Percentiles rank a stretch among this genome's conserved stretches.
Evolutionary conservation across 2,888 invertebrate genomes (phyloP).

Genomic region (Trichopoda pennipes): DNA sequence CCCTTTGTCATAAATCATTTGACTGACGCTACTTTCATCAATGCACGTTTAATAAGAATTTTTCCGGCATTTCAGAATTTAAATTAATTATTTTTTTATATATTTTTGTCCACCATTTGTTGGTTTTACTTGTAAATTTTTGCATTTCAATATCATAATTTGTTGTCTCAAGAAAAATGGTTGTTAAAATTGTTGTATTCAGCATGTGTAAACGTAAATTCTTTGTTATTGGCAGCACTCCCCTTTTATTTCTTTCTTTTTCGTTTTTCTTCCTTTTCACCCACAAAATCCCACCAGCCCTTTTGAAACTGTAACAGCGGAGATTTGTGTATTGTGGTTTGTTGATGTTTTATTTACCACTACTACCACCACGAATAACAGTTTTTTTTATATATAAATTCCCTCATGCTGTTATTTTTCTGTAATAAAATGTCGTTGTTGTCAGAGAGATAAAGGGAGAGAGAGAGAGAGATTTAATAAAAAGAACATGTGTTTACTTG

Average conservation of each 20-base stretch:
- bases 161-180: not conserved
- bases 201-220: constrained; percentile 49
- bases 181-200: constrained; percentile 9
- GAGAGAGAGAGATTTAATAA: not conserved
- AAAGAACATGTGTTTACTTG: not conserved
- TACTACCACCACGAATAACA: not conserved
- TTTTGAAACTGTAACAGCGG: not conserved
- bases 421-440: not conserved
- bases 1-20: no score
- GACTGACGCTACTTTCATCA: no score
- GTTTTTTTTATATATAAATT: not conserved
- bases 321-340: constrained; percentile 26
- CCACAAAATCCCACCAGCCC: not conserved
- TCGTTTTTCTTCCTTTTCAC: constrained; percentile 1
- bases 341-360: constrained; percentile 13
- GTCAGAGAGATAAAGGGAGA: no score
- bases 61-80: no score
- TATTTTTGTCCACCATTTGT: not conserved
- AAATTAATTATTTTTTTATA: not conserved
- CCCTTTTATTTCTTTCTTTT: not conserved
- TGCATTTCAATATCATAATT: no score
- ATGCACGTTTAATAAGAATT: no score
- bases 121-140: no score
- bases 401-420: not conserved
- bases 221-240: constrained; percentile 52